A percentile compares a stretch with the other conserved stretches of the same genome.
These are phyloP conservation scores for Erpornis zantholeuca DNA, from an alignment of 2,113 vertebrate genomes.

Conservation along the genomic window DNA sequence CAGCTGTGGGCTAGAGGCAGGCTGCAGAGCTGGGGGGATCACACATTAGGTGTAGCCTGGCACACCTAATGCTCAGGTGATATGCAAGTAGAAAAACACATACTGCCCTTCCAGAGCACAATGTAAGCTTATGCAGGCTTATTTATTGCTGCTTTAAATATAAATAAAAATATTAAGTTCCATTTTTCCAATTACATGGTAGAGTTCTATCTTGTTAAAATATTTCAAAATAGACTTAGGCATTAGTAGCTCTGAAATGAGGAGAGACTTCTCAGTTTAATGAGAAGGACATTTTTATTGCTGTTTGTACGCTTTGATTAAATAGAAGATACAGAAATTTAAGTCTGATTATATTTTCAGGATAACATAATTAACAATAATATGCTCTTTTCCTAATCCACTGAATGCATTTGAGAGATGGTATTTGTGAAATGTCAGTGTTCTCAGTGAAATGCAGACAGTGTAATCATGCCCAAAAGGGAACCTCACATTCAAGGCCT, in stretches of 20 bases:
- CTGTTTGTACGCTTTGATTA: slow-evolving; percentile 46
- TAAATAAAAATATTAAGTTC: not conserved
- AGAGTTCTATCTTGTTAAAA: not conserved
- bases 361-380: slow-evolving; percentile 50
- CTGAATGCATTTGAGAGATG: not conserved
- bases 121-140: not conserved
- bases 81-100: not conserved
- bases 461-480: not conserved
- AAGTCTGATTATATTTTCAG: slow-evolving; percentile 38
- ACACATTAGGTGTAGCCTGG: not conserved
- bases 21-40: not conserved
- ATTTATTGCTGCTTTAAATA: not conserved
- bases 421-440: not conserved
- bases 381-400: slow-evolving; percentile 17
- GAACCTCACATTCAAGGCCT: not conserved
- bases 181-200: not conserved
- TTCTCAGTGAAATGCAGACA: not conserved
- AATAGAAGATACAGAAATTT: slow-evolving; percentile 43
- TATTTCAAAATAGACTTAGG: not conserved
- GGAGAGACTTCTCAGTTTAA: not conserved
- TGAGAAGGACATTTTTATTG: slow-evolving; percentile 17
- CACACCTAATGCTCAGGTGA: not conserved
- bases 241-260: not conserved
- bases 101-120: not conserved
- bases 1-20: not conserved